phyloP scores from a whole-genome alignment of 2,888 invertebrate species.

The Thelaira solivaga region DNA sequence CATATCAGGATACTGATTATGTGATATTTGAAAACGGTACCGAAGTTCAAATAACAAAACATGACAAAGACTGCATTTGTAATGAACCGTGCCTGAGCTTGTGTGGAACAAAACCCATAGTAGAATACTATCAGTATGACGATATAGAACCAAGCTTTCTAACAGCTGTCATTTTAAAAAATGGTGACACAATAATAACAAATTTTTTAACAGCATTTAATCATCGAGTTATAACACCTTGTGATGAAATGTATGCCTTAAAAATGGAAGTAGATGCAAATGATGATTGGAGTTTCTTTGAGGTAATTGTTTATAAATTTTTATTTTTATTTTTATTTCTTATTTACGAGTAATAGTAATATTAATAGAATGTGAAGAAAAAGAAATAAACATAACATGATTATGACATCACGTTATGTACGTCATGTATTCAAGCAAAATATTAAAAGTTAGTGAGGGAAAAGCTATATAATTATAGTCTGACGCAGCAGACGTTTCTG shows the following conservation, averaged over 20 bases:
- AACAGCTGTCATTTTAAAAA: neutral
- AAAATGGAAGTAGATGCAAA: neutral
- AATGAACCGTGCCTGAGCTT: constrained; percentile 3
- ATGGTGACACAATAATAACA: neutral
- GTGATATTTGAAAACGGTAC: neutral
- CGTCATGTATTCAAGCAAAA: too few species aligned
- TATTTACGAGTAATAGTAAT: too few species aligned
- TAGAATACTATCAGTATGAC: neutral
- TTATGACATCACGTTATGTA: too few species aligned
- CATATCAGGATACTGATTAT: neutral
- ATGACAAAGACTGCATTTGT: constrained; percentile 6
- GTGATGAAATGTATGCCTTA: neutral
- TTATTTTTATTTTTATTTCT: too few species aligned
- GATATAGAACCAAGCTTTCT: neutral
- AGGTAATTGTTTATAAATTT: neutral
- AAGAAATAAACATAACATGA: too few species aligned
- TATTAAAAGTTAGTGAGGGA: too few species aligned
- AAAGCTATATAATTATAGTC: too few species aligned
- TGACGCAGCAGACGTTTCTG: too few species aligned
- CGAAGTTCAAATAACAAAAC: neutral
- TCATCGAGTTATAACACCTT: neutral
- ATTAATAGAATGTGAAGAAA: too few species aligned
- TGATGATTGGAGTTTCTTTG: neutral
- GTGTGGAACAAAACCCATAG: neutral
- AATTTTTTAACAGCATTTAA: neutral